Percentiles rank a stretch among this genome's conserved stretches.
These are phyloP conservation scores for Glaucidium brasilianum DNA, from an alignment of 2,113 vertebrate species.

Conservation along the genomic window DNA sequence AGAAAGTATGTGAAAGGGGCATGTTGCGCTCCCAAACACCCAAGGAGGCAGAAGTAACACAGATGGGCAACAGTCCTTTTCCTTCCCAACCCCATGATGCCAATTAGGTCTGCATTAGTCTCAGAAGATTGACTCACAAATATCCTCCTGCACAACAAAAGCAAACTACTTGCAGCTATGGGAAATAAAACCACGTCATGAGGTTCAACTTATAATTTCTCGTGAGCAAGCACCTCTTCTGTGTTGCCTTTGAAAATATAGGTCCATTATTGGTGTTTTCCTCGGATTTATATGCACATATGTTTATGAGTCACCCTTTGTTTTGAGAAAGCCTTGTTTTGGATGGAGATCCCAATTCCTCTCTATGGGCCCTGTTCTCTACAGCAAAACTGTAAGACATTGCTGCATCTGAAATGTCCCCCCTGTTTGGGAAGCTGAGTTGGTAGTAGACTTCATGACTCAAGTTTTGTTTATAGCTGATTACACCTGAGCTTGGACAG, in stretches of 20 bases:
- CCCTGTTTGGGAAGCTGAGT: neutral
- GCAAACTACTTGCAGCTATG: neutral
- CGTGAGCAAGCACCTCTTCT: neutral
- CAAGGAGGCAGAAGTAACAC: neutral
- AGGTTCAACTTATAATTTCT: neutral
- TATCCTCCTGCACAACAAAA: neutral
- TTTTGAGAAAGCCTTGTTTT: neutral
- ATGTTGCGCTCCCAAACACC: neutral
- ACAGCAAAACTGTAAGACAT: neutral
- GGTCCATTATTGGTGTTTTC: neutral
- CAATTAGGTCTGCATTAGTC: neutral
- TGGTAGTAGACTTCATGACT: neutral
- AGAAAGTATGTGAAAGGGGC: neutral
- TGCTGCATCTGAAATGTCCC: fast-evolving
- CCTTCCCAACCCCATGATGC: neutral
- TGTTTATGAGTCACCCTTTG: neutral
- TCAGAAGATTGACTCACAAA: neutral
- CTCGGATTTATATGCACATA: neutral
- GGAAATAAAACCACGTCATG: neutral
- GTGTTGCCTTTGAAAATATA: neutral
- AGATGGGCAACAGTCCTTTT: neutral
- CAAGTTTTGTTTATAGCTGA: neutral
- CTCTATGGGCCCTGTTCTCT: neutral
- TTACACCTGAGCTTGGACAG: neutral
- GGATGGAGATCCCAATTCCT: neutral